These are phyloP conservation scores for Paramormyrops kingsleyae DNA, from an alignment of 2,113 vertebrate genomes.

Conservation along the genomic window DNA sequence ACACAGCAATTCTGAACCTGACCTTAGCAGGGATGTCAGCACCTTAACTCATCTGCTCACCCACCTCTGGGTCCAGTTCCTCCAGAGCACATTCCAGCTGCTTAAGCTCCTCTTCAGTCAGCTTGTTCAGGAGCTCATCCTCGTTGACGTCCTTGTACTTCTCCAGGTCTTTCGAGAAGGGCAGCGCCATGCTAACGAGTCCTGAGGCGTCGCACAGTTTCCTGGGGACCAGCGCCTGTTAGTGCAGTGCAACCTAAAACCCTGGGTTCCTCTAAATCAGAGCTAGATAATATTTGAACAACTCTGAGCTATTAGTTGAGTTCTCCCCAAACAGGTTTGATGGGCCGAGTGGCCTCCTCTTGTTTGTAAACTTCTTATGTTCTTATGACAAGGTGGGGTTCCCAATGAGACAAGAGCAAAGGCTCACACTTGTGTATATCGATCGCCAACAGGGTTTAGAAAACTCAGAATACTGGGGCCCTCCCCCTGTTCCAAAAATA, in stretches of 20 bases:
- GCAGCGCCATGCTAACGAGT: conserved; percentile 72
- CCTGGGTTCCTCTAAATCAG: too few relatives aligned
- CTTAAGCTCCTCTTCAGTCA: conserved; percentile 90
- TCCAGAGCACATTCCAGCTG: conserved; percentile 93
- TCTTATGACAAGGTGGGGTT: neutral
- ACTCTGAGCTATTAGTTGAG: too few relatives aligned
- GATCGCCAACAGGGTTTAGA: neutral
- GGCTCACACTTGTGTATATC: neutral
- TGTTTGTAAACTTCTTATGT: too few relatives aligned
- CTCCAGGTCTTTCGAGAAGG: conserved; percentile 86
- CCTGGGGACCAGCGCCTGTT: neutral
- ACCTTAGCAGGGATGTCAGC: neutral
- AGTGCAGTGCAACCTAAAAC: too few relatives aligned
- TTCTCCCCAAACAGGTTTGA: too few relatives aligned
- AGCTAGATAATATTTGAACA: too few relatives aligned
- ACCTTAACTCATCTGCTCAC: conserved; percentile 12
- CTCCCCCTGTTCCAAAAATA: neutral
- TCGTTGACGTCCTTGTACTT: conserved; percentile 95
- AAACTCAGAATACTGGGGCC: neutral
- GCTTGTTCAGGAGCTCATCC: conserved; percentile 89
- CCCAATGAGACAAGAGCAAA: neutral
- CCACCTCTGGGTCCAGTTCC: conserved; percentile 94
- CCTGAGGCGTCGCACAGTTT: neutral
- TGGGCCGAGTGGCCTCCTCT: too few relatives aligned
- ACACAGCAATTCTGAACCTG: neutral